phyloP scores from a whole-genome alignment of 92 coral and sea anemone species.

The Phenganax marumi region DNA sequence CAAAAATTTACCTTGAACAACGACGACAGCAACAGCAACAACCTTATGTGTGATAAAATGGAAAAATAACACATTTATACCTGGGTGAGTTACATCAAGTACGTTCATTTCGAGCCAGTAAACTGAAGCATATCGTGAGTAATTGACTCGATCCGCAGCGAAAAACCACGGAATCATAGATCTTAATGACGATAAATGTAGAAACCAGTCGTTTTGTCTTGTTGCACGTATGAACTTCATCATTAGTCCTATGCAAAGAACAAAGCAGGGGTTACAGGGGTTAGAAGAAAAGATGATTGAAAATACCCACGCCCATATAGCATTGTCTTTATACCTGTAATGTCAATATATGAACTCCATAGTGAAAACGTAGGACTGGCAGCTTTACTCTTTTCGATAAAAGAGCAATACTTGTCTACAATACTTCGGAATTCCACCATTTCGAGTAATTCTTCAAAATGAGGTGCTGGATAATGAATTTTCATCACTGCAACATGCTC shows the following conservation, averaged over 20 bases:
- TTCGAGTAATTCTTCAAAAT: slow-evolving; percentile 14
- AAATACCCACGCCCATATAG: background rate
- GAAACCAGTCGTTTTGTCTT: slow-evolving; percentile 13
- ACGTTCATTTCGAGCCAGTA: slow-evolving; percentile 20
- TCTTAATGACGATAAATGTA: slow-evolving; percentile 3
- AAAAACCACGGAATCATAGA: slow-evolving; percentile 22
- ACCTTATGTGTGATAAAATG: no score
- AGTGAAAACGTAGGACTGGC: slow-evolving; percentile 12
- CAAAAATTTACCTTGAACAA: background rate
- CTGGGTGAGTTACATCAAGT: slow-evolving; percentile 9
- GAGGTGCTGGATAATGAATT: background rate
- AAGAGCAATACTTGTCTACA: background rate
- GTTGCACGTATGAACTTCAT: slow-evolving; percentile 16
- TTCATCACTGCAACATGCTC: slow-evolving; percentile 1
- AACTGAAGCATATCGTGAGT: slow-evolving; percentile 22
- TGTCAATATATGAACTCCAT: slow-evolving; percentile 23
- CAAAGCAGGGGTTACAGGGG: background rate
- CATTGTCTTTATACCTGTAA: background rate
- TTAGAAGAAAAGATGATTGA: background rate
- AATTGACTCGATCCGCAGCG: slow-evolving; percentile 16
- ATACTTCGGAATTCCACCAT: background rate
- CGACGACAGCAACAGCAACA: no score
- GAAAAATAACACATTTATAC: background rate
- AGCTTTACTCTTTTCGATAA: background rate
- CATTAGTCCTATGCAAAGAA: background rate